A percentile compares a stretch with the other conserved stretches of the same genome.
Conservation (phyloP, 1,140 invertebrate species). For the Bombyx mandarina region DNA sequence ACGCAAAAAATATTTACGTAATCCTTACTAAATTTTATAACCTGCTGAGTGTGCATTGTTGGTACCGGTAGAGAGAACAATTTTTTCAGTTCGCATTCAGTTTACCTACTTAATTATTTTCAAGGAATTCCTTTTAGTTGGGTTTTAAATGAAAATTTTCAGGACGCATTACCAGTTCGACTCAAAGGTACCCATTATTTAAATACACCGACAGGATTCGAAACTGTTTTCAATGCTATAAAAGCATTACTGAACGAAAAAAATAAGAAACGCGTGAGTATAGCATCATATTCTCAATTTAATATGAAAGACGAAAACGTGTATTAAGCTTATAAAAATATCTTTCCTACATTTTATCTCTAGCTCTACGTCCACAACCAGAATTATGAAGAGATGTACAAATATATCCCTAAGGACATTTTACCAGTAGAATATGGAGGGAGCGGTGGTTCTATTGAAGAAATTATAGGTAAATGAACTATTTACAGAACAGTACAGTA, state of each 20-base stretch:
- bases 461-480: slow-evolving; percentile 41
- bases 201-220: slow-evolving; percentile 70
- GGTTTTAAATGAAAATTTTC: slow-evolving; percentile 13
- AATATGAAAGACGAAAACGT: not conserved
- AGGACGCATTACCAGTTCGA: slow-evolving; percentile 73
- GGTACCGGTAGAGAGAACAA: too few relatives aligned
- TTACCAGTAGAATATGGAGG: slow-evolving; percentile 66
- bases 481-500: too few relatives aligned
- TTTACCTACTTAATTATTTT: too few relatives aligned
- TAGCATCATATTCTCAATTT: not conserved
- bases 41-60: too few relatives aligned
- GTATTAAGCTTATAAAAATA: not conserved
- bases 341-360: slow-evolving; percentile 4
- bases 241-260: slow-evolving; percentile 60
- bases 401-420: slow-evolving; percentile 50
- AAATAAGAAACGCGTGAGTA: slow-evolving; percentile 37
- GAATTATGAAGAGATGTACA: slow-evolving; percentile 53
- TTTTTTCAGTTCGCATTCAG: too few relatives aligned
- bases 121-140: too few relatives aligned
- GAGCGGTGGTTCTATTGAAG: slow-evolving; percentile 35
- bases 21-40: too few relatives aligned
- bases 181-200: slow-evolving; percentile 74
- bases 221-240: slow-evolving; percentile 62
- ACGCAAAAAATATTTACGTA: too few relatives aligned
- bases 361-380: slow-evolving; percentile 32